Conservation (phyloP, 1,140 invertebrate genomes). For the Drosophila lacteicornis region DNA sequence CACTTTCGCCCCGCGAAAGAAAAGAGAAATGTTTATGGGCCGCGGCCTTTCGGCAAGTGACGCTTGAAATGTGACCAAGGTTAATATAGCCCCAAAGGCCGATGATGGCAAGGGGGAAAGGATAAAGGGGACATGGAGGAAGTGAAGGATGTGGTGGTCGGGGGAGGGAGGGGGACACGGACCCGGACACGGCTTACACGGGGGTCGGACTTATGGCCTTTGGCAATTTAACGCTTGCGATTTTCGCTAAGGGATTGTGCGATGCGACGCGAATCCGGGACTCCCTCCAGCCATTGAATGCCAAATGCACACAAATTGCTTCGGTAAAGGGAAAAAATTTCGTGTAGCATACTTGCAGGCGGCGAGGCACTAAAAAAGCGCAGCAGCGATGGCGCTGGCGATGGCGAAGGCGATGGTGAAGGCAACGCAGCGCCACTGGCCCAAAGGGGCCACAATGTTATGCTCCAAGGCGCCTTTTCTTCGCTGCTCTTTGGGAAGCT, state of each 20-base stretch:
- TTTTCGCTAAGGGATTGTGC: conserved; percentile 67
- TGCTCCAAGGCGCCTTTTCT: conserved; percentile 57
- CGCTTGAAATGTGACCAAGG: conserved; percentile 60
- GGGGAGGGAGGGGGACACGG: background rate
- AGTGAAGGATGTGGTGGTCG: background rate
- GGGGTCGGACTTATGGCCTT: conserved; percentile 50
- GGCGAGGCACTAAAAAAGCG: conserved; percentile 47
- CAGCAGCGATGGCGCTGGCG: conserved; percentile 4
- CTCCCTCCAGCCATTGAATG: conserved; percentile 68
- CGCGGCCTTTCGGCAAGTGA: conserved; percentile 58
- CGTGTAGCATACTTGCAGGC: conserved; percentile 52
- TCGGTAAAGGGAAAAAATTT: conserved; percentile 48
- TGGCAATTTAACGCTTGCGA: conserved; percentile 81
- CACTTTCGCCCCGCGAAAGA: background rate
- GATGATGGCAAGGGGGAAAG: conserved; percentile 1
- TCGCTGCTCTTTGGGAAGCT: conserved; percentile 51
- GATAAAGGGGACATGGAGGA: background rate
- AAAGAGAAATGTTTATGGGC: conserved; percentile 51
- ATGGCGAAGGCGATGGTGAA: conserved; percentile 2
- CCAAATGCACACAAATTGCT: conserved; percentile 79
- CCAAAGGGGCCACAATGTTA: conserved; percentile 53
- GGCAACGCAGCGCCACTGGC: conserved; percentile 31
- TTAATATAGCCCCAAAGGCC: conserved; percentile 49
- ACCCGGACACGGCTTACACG: conserved; percentile 8
- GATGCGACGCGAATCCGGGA: background rate